phyloP scores from a whole-genome alignment of 2,113 vertebrate genomes.

The Oplegnathus fasciatus region DNA sequence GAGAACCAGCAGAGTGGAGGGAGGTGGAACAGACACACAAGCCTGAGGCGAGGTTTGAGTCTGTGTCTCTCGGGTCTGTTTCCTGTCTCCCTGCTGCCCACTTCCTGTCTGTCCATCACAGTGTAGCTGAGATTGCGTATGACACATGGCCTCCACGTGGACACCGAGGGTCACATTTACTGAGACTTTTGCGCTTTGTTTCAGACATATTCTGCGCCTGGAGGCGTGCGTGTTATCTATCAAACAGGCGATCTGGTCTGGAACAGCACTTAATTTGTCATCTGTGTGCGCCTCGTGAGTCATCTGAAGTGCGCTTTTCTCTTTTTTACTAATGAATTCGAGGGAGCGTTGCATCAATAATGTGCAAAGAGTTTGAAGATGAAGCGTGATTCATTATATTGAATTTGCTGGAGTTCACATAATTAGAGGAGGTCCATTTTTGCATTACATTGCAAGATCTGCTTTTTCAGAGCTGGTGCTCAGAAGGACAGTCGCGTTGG shows the following conservation, averaged over 20 bases:
- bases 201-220: conserved; percentile 27
- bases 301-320: background rate
- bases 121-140: conserved; percentile 18
- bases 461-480: conserved; percentile 18
- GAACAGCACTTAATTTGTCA: conserved; percentile 25
- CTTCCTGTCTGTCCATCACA: conserved; percentile 64
- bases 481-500: background rate
- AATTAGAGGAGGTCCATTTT: background rate
- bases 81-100: conserved; percentile 56
- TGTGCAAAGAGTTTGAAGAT: background rate
- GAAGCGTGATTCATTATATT: background rate
- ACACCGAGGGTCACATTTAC: conserved; percentile 34
- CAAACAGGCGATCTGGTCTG: conserved; percentile 11
- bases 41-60: conserved; percentile 55
- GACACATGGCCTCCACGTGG: conserved; percentile 48
- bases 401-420: background rate
- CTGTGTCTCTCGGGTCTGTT: conserved; percentile 52
- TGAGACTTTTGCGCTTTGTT: conserved; percentile 32
- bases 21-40: conserved; percentile 15
- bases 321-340: background rate
- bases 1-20: conserved; percentile 15
- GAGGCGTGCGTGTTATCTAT: conserved; percentile 37
- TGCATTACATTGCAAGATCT: background rate
- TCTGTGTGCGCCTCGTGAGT: background rate
- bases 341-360: background rate